Base-by-base conservation (phyloP, 2,888 invertebrate genomes). In the Brenthis hecate region DNA sequence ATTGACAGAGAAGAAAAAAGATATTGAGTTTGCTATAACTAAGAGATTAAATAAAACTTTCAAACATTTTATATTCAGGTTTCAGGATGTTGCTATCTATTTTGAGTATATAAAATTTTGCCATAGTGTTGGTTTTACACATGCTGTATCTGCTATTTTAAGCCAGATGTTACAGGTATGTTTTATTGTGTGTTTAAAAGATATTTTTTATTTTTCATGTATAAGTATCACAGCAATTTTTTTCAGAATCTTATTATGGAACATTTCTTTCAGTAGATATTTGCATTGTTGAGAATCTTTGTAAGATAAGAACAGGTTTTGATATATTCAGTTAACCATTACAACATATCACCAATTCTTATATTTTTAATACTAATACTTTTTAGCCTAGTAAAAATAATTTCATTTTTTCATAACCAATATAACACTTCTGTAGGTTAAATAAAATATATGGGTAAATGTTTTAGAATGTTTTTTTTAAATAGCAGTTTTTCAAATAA, bases 31-130 rank as follows among this genome's bases (percentile, higher is more conserved):
- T 81, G 87, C 95, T 0, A 95, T 98, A 74, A 93, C 95, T 0
- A 95, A 94, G 70, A 94, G 96, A 73, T 94, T 98, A 13, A 95
- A 96, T 78, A 94, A 93, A 78, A 85, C 98, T 28, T 98, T 96
- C 80, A 95, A 95, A 81, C 95, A 95, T 76, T 95, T 95, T 23
- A 92, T 96, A 66, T 91, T 92, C 48, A 93, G 94, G 73, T 97
- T 96, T 80, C 94, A 96, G 77, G 96, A 97, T 80, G 86, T 96
- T 53, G 94, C 95, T 74, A 91, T 97, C 67, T 97, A 96, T 95
- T 93, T 96, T 77, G 95, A 96, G 56, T 96, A 96, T 79, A 95
- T 98, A 65, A 96, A 96, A 78, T 98, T 97, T 83, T 96, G 96
- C 78, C 95, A 94, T 77, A 94, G 94, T 81, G 94, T 95, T 36